phyloP scores from a whole-genome alignment of 2,888 invertebrate genomes.

The Resseliella maxima region DNA sequence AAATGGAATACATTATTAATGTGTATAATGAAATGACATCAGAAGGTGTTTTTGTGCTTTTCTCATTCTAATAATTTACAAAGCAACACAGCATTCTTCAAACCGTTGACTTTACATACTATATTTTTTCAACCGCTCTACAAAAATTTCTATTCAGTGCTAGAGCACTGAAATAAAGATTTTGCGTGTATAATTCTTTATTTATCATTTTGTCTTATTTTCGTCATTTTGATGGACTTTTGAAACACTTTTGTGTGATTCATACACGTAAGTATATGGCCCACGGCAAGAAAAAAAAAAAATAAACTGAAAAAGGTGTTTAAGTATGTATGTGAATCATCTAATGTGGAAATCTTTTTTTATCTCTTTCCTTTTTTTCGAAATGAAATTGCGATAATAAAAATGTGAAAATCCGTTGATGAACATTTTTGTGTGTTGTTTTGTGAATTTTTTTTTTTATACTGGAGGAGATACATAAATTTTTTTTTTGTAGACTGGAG shows the following conservation, averaged over 20 bases:
- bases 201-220: conserved; percentile 19
- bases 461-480: background rate
- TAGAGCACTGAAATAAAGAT: background rate
- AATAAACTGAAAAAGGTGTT: background rate
- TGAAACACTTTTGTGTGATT: conserved; percentile 16
- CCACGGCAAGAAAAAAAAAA: background rate
- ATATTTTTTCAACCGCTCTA: background rate
- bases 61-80: conserved; percentile 42
- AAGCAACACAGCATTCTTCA: conserved; percentile 28
- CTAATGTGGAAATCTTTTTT: background rate
- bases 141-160: conserved; percentile 39
- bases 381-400: conserved; percentile 4
- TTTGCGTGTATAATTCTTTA: conserved; percentile 1
- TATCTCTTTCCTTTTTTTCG: background rate
- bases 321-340: conserved; percentile 3
- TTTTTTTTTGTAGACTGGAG: no score
- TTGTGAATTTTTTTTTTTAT: conserved; percentile 15
- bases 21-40: conserved; percentile 54
- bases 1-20: conserved; percentile 55
- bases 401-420: conserved; percentile 17
- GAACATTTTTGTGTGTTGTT: conserved; percentile 34
- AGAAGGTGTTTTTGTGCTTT: conserved; percentile 45
- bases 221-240: conserved; percentile 42
- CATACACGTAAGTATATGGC: conserved; percentile 30
- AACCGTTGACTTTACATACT: background rate